Conservation (phyloP, 2,113 vertebrate genomes). For the Chroicocephalus ridibundus region DNA sequence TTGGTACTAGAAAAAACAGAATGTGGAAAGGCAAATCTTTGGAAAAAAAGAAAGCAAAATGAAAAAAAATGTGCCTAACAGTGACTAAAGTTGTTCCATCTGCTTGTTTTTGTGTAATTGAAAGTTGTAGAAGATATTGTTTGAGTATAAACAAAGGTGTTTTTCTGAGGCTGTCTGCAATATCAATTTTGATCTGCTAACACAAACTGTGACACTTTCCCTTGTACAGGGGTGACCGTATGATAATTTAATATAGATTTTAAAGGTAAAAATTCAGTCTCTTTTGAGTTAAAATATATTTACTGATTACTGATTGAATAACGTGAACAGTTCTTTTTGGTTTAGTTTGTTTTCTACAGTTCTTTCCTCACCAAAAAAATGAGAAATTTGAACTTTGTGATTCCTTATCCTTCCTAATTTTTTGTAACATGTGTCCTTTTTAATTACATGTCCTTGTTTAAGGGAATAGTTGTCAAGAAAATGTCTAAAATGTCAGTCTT, state of each 20-base stretch:
- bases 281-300: neutral
- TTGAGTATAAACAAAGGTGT: neutral
- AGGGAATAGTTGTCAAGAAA: neutral
- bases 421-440: neutral
- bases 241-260: neutral
- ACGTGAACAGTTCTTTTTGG: fast-evolving
- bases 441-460: neutral
- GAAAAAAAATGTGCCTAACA: neutral
- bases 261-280: neutral
- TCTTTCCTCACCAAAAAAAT: neutral
- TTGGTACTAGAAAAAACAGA: neutral
- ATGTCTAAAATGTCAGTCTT: neutral
- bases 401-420: neutral
- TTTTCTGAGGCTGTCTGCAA: neutral
- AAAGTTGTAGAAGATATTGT: neutral
- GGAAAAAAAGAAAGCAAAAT: neutral
- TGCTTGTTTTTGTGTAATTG: neutral
- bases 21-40: neutral
- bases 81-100: neutral
- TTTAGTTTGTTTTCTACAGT: neutral
- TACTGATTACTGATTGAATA: neutral
- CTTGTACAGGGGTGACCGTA: neutral
- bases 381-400: neutral
- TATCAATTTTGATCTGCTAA: neutral
- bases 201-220: neutral